A percentile compares a stretch with the other conserved stretches of the same genome.
phyloP scores from a whole-genome alignment of 1,140 invertebrate genomes.

The Zaprionus kolodkinae region DNA sequence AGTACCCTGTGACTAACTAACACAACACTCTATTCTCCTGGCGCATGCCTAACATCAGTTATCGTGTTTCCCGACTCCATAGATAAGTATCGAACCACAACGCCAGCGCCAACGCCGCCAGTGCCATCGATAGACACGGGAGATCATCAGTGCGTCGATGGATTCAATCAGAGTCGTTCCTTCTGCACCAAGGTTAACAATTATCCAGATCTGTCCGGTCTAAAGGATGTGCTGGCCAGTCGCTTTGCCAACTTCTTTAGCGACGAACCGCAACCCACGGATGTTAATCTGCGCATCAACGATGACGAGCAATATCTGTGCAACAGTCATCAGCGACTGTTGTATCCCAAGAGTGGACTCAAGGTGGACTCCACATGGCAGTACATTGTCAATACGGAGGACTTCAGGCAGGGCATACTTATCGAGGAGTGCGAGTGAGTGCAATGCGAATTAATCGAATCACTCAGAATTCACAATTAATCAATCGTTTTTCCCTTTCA shows the following conservation, averaged over 20 bases:
- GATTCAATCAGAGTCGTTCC: constrained; percentile 50
- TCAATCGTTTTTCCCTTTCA: not conserved
- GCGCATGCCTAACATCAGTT: constrained; percentile 69
- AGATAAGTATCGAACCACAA: constrained; percentile 17
- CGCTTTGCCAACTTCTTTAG: constrained; percentile 68
- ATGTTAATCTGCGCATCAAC: constrained; percentile 60
- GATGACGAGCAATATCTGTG: constrained; percentile 63
- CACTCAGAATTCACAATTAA: not conserved
- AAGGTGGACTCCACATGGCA: constrained; percentile 62
- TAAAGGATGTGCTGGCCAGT: constrained; percentile 53
- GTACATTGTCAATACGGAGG: constrained; percentile 72
- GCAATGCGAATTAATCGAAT: not conserved
- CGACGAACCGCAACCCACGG: constrained; percentile 50
- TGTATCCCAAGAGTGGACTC: constrained; percentile 63
- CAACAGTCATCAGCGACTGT: constrained; percentile 32
- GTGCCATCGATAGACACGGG: constrained; percentile 5
- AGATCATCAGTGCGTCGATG: constrained; percentile 49
- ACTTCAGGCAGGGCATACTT: constrained; percentile 74
- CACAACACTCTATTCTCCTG: constrained; percentile 33
- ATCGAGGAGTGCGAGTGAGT: constrained; percentile 84
- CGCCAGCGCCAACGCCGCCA: not conserved
- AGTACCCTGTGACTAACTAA: constrained; percentile 51
- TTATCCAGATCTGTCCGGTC: constrained; percentile 60
- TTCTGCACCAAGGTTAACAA: constrained; percentile 76
- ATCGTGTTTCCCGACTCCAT: constrained; percentile 67